Percentiles rank a stretch among this genome's conserved stretches.
These are phyloP conservation scores for Oenanthe melanoleuca DNA, from an alignment of 2,113 vertebrate species.

Conservation along the genomic window DNA sequence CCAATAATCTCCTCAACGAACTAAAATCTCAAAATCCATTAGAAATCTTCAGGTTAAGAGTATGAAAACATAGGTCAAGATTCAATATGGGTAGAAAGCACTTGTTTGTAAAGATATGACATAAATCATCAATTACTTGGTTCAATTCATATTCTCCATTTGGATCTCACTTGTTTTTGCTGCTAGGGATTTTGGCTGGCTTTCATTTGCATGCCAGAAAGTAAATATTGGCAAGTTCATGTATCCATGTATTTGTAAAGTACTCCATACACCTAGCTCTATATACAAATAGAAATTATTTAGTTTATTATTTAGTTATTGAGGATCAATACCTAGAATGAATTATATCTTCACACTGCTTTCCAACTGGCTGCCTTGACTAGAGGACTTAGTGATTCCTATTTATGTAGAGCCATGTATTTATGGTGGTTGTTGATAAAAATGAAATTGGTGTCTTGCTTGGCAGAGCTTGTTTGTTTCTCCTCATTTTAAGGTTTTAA, in stretches of 20 bases:
- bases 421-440: background rate
- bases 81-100: background rate
- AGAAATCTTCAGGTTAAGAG: background rate
- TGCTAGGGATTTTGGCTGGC: background rate
- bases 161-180: background rate
- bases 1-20: background rate
- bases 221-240: background rate
- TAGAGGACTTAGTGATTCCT: background rate
- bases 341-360: background rate
- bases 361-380: background rate
- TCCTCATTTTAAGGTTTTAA: background rate
- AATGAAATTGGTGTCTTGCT: background rate
- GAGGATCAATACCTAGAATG: background rate
- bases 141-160: background rate
- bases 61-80: background rate
- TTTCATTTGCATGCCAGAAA: background rate
- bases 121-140: background rate
- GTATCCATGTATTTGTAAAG: background rate
- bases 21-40: background rate
- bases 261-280: background rate
- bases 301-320: background rate
- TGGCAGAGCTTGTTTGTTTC: background rate
- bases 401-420: background rate
- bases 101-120: background rate
- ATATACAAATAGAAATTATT: background rate